Evolutionary conservation across 2,888 invertebrate genomes (phyloP), one percentile per base, ranked within the genome.

Genomic region (Netelia inedita): DNA sequence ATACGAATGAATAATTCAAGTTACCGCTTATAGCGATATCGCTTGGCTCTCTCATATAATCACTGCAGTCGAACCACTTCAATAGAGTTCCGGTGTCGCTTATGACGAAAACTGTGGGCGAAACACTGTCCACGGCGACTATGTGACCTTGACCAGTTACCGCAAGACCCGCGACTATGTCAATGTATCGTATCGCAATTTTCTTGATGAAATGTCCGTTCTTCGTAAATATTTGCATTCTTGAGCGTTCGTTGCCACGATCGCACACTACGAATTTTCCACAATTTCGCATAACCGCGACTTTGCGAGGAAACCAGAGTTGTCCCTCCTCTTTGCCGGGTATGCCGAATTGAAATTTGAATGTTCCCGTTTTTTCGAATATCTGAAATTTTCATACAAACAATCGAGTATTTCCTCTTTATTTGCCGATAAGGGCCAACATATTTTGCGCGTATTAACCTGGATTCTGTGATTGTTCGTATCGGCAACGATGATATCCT

Each of bases 241-340:
- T 96, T 0, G 98, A 98, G 78, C 99, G 96, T 93, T 99, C 99
- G 91, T 98, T 98, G 68, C 99, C 99, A 87, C 99, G 97, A 94
- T 99, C 99, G 94, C 99, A 99, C 2, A 99, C 98, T n/a, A 99
- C 98, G 93, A 98, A 98, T 93, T 98, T 98, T 55, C 98, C 98
- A 74, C 96, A 97, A 79, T 96, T 96, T 78, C 97, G 96, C 95
- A 98, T 98, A 1, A 98, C 97, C 9, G 98, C 98, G 71, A 99
- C 98, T 94, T 99, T 99, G 68, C 99, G 96, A 2, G 99, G 99
- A 94, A 98, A 99, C 98, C 98, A 99, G 87, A 99, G 94, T 92
- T 99, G 98, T 0, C 99, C 99, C 92, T 99, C 99, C 90, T 98
- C 99, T 92, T 98, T 98, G 87, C 99, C 99, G 82, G 98, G 97